These are phyloP conservation scores for Eupithecia abbreviata DNA, from an alignment of 2,888 invertebrate species.

Conservation along the genomic window DNA sequence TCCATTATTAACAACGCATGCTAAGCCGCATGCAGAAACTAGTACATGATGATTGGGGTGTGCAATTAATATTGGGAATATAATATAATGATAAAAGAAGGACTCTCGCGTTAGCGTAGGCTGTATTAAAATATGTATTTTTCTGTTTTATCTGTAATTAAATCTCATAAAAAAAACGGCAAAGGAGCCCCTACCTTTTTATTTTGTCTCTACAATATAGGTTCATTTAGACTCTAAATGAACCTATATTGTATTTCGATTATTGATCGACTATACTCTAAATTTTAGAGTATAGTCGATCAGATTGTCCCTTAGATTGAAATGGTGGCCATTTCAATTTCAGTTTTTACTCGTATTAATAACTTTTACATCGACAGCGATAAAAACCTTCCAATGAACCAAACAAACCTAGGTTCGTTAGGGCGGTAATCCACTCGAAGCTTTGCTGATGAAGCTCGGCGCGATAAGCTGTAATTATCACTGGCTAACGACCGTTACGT, in stretches of 20 bases:
- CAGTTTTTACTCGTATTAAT: background rate
- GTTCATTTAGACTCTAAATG: too few relatives aligned
- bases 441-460: conserved; percentile 22
- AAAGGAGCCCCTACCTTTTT: background rate
- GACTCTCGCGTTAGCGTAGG: background rate
- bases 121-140: background rate
- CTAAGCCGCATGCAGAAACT: too few relatives aligned
- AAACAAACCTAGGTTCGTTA: conserved; percentile 10
- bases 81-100: background rate
- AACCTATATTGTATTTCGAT: too few relatives aligned
- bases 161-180: background rate
- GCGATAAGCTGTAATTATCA: conserved; percentile 24
- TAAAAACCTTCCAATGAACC: background rate
- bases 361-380: background rate
- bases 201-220: background rate
- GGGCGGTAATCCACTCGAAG: conserved; percentile 12
- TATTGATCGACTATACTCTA: too few relatives aligned
- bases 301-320: background rate
- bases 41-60: too few relatives aligned
- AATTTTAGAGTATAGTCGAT: background rate
- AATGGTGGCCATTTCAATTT: background rate
- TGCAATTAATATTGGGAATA: too few relatives aligned
- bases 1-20: too few relatives aligned
- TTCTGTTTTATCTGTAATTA: background rate
- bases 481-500: conserved; percentile 24